phyloP scores from a whole-genome alignment of 2,888 invertebrate genomes.

The Amblyjoppa proteus region DNA sequence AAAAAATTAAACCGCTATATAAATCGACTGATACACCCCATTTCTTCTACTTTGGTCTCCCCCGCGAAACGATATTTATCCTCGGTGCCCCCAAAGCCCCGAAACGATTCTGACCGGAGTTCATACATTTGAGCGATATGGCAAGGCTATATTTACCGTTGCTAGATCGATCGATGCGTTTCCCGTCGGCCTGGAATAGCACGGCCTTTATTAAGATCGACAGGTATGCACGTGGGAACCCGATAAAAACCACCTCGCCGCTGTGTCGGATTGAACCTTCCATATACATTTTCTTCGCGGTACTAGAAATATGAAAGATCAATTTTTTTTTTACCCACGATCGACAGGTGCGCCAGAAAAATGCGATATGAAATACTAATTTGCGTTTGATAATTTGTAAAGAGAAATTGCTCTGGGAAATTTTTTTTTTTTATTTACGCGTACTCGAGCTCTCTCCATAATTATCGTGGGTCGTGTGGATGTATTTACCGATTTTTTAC shows the following conservation, averaged over 20 bases:
- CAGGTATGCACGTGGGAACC: not conserved
- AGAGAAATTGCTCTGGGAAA: not conserved
- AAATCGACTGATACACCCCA: slow-evolving; percentile 11
- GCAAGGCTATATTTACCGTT: slow-evolving; percentile 5
- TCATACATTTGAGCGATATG: not conserved
- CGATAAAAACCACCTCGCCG: slow-evolving; percentile 6
- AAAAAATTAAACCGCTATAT: slow-evolving; percentile 40
- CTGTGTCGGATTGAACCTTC: not conserved
- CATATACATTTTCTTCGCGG: not conserved
- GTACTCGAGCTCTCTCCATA: not conserved
- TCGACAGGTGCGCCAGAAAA: not conserved
- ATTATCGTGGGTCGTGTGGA: not conserved
- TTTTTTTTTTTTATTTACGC: too few relatives aligned
- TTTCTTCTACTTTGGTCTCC: not conserved
- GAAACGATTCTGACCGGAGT: slow-evolving; percentile 20
- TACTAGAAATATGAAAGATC: not conserved
- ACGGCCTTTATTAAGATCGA: not conserved
- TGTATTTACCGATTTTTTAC: slow-evolving; percentile 24
- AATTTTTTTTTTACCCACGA: not conserved
- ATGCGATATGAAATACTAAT: not conserved
- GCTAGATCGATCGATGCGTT: not conserved
- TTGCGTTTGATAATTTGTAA: not conserved
- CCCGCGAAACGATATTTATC: slow-evolving; percentile 21
- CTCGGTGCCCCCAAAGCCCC: not conserved
- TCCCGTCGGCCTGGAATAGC: not conserved